phyloP scores from a whole-genome alignment of 2,888 invertebrate genomes.

The Dasysyrphus tricinctus region DNA sequence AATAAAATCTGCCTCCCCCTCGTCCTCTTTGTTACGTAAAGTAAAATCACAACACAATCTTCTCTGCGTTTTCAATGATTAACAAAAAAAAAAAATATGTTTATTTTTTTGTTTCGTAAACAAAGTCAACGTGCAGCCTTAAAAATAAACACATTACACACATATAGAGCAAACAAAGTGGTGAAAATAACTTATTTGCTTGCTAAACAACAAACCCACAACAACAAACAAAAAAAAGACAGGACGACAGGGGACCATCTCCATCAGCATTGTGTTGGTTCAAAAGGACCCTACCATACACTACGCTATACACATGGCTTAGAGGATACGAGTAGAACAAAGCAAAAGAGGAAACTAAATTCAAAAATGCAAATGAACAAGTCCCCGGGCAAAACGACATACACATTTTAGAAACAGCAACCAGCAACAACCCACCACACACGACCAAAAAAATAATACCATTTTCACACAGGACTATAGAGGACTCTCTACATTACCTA shows the following conservation, averaged over 20 bases:
- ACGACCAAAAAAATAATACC: constrained; percentile 28
- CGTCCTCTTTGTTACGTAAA: background rate
- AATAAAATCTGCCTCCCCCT: background rate
- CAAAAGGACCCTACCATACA: constrained; percentile 1
- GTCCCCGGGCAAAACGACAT: constrained; percentile 22
- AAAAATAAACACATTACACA: constrained; percentile 39
- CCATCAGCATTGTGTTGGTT: constrained; percentile 2
- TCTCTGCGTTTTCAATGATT: constrained; percentile 38
- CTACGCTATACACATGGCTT: background rate
- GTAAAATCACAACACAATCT: constrained; percentile 17
- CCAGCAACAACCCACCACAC: constrained; percentile 32
- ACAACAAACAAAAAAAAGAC: background rate
- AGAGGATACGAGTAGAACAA: background rate
- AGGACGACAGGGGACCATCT: background rate
- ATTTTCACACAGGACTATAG: background rate
- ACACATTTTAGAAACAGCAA: constrained; percentile 38
- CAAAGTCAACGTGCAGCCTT: constrained; percentile 18
- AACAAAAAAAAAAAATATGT: constrained; percentile 48
- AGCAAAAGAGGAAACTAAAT: constrained; percentile 18
- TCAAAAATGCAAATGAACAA: constrained; percentile 37
- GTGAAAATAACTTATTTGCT: constrained; percentile 63
- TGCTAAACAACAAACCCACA: constrained; percentile 49
- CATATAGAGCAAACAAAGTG: constrained; percentile 40
- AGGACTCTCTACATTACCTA: background rate
- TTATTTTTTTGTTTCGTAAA: background rate